Percentiles rank a stretch among this genome's conserved stretches.
These are phyloP conservation scores for Drosophila infuscata DNA, from an alignment of 2,888 invertebrate species.

Conservation along the genomic window DNA sequence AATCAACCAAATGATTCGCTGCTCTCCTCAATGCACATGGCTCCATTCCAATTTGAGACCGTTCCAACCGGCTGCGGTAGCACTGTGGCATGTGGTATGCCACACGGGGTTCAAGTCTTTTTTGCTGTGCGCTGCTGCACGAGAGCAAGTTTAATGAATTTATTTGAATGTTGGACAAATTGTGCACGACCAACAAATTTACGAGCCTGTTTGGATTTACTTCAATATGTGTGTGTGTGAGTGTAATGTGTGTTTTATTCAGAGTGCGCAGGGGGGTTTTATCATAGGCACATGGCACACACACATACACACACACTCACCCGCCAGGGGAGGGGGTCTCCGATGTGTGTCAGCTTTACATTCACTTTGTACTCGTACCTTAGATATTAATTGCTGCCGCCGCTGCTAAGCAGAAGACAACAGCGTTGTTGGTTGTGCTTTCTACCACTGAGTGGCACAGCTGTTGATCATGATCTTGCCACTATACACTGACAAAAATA, in stretches of 20 bases:
- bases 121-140: conserved; percentile 31
- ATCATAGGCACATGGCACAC: conserved; percentile 50
- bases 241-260: neutral
- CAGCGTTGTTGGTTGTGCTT: conserved; percentile 43
- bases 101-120: conserved; percentile 52
- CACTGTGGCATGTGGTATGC: conserved; percentile 49
- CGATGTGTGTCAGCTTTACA: conserved; percentile 78
- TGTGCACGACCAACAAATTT: conserved; percentile 79
- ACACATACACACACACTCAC: neutral
- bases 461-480: conserved; percentile 33
- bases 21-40: conserved; percentile 40
- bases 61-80: conserved; percentile 43
- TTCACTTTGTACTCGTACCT: conserved; percentile 75
- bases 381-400: conserved; percentile 75
- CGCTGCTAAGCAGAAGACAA: conserved; percentile 36
- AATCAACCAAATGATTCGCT: conserved; percentile 54
- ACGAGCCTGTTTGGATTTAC: conserved; percentile 65
- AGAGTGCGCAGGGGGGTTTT: neutral
- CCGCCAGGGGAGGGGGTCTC: conserved; percentile 1
- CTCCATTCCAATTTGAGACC: conserved; percentile 35
- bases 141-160: conserved; percentile 77
- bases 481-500: conserved; percentile 4
- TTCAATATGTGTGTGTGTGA: conserved; percentile 20
- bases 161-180: conserved; percentile 81
- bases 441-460: conserved; percentile 43